Percentiles rank a stretch among this genome's conserved stretches.
Evolutionary conservation across 2,888 invertebrate genomes (phyloP).

Genomic region (Teleiodes luculella): DNA sequence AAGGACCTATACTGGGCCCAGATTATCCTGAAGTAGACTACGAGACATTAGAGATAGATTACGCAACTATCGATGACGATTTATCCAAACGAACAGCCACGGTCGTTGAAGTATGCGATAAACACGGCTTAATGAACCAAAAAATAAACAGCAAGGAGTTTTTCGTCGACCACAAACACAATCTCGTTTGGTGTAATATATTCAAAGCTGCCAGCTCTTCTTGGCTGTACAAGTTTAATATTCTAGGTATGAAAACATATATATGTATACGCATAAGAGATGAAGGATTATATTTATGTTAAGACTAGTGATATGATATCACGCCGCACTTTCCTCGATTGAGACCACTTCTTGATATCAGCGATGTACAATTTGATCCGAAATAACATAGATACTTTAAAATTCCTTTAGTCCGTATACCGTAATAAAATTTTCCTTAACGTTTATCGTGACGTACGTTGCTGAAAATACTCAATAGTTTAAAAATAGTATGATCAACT

Average conservation of each 20-base stretch:
- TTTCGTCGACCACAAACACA: constrained; percentile 82
- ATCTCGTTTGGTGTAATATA: constrained; percentile 86
- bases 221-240: constrained; percentile 88
- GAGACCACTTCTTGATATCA: no score
- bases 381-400: no score
- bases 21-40: constrained; percentile 44
- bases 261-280: not conserved
- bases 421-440: no score
- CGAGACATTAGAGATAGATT: constrained; percentile 54
- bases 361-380: no score
- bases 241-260: constrained; percentile 73
- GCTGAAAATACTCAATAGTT: no score
- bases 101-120: constrained; percentile 46
- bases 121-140: not conserved
- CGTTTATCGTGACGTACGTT: no score
- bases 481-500: no score
- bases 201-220: constrained; percentile 89
- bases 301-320: no score
- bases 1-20: constrained; percentile 60
- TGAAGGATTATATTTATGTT: not conserved
- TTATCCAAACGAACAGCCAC: constrained; percentile 67
- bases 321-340: no score
- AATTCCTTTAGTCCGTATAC: no score
- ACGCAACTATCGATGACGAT: constrained; percentile 62
- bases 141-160: constrained; percentile 85